A percentile compares a stretch with the other conserved stretches of the same genome.
These are phyloP conservation scores for Ovibos moschatus DNA, from an alignment of 2,113 vertebrate species.

Conservation along the genomic window DNA sequence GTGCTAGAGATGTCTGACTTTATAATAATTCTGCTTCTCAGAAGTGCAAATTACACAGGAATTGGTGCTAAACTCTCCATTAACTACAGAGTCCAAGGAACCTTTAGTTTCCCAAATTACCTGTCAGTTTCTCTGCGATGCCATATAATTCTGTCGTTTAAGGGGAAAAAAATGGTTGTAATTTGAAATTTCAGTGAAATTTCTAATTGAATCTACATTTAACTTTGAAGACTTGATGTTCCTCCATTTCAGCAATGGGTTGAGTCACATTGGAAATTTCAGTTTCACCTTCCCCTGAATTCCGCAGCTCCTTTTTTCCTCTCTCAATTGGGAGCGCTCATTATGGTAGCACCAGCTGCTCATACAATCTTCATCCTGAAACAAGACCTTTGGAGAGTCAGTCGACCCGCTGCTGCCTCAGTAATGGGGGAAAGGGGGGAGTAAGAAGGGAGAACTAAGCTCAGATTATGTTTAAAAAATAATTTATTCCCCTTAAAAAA, in stretches of 20 bases:
- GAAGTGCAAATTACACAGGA: slow-evolving; percentile 86
- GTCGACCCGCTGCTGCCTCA: not conserved
- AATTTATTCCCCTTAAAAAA: not conserved
- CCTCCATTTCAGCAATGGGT: not conserved
- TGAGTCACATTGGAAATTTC: not conserved
- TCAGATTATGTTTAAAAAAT: not conserved
- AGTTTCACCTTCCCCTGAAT: not conserved
- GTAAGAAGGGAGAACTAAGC: not conserved
- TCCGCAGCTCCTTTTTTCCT: not conserved
- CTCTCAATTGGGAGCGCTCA: too few species aligned
- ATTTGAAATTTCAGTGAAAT: slow-evolving; percentile 74
- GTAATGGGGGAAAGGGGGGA: not conserved
- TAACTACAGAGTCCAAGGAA: slow-evolving; percentile 82
- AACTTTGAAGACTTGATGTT: not conserved
- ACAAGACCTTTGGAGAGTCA: not conserved
- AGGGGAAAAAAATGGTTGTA: not conserved
- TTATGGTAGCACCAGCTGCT: not conserved
- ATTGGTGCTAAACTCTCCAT: slow-evolving; percentile 88
- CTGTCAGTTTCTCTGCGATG: slow-evolving; percentile 81
- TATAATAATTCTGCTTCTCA: slow-evolving; percentile 83
- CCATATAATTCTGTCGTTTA: slow-evolving; percentile 74
- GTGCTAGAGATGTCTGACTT: slow-evolving; percentile 83
- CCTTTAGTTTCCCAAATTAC: slow-evolving; percentile 84
- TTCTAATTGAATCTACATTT: slow-evolving; percentile 75
- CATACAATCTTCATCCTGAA: not conserved